phyloP scores from a whole-genome alignment of 2,113 vertebrate species.

The Anguilla japonica region DNA sequence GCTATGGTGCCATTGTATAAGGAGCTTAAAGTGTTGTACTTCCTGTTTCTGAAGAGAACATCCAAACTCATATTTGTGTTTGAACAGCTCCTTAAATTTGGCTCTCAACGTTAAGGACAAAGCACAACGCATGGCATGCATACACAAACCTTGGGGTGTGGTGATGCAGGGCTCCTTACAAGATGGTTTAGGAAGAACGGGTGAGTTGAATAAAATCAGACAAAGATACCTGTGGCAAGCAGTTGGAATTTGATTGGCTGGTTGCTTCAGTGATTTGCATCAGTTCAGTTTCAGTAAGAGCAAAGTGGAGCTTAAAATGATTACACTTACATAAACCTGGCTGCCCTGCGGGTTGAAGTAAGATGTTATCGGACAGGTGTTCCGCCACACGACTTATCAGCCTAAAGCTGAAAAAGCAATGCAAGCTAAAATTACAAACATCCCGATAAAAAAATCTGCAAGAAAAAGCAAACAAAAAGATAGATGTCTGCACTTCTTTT shows the following conservation, averaged over 20 bases:
- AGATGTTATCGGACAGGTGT: slow-evolving; percentile 70
- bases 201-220: slow-evolving; percentile 2
- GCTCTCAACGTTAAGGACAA: neutral
- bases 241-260: slow-evolving; percentile 17
- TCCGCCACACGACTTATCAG: slow-evolving; percentile 52
- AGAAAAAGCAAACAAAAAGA: neutral
- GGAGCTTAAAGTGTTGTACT: too few species aligned
- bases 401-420: slow-evolving; percentile 24
- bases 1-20: neutral
- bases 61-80: neutral
- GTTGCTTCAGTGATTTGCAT: slow-evolving; percentile 27
- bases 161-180: neutral
- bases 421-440: slow-evolving; percentile 20
- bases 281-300: slow-evolving; percentile 40
- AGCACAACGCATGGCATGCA: too few species aligned
- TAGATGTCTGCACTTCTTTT: slow-evolving; percentile 18
- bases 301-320: slow-evolving; percentile 62
- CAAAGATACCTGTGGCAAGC: neutral
- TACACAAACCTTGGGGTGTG: too few species aligned
- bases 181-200: neutral
- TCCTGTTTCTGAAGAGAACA: neutral
- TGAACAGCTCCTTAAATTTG: neutral
- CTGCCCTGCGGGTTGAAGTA: slow-evolving; percentile 58
- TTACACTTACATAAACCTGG: slow-evolving; percentile 63
- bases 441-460: slow-evolving; percentile 1